Conservation (phyloP, 2,797 vertebrate species). For the Clamator glandarius region DNA sequence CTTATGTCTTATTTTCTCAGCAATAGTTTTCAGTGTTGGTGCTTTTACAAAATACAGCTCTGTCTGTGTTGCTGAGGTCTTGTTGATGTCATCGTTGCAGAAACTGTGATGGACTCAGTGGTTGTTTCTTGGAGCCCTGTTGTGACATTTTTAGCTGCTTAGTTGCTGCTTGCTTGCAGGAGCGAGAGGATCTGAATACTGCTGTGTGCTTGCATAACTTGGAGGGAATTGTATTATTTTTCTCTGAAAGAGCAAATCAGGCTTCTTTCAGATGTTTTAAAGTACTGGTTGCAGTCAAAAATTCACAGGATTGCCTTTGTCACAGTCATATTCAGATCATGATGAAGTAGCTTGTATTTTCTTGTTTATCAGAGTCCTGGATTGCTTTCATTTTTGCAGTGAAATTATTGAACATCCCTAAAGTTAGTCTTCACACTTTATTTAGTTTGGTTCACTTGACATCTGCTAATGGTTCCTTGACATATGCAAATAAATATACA, state of each 20-base stretch:
- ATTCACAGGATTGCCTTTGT: constrained; percentile 8
- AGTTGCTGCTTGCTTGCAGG: not conserved
- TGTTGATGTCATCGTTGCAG: not conserved
- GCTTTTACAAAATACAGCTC: not conserved
- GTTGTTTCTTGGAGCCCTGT: not conserved
- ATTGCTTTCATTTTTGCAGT: not conserved
- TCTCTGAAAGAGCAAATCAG: constrained; percentile 7
- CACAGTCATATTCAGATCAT: not conserved
- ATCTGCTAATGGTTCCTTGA: not conserved
- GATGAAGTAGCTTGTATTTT: not conserved
- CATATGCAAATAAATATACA: not conserved
- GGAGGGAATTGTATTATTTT: not conserved
- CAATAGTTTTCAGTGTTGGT: not conserved
- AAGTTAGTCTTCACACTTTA: not conserved
- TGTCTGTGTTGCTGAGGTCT: not conserved
- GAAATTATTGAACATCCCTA: not conserved
- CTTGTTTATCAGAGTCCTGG: not conserved
- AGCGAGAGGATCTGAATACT: not conserved
- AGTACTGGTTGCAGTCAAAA: not conserved
- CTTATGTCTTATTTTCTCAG: not conserved
- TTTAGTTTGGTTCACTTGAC: not conserved
- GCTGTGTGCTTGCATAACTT: not conserved
- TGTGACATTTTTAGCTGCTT: not conserved
- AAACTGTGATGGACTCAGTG: not conserved
- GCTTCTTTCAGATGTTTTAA: not conserved